Evolutionary conservation across 1,140 invertebrate species (phyloP).

Genomic region (silkworm (Bombyx mori)): DNA sequence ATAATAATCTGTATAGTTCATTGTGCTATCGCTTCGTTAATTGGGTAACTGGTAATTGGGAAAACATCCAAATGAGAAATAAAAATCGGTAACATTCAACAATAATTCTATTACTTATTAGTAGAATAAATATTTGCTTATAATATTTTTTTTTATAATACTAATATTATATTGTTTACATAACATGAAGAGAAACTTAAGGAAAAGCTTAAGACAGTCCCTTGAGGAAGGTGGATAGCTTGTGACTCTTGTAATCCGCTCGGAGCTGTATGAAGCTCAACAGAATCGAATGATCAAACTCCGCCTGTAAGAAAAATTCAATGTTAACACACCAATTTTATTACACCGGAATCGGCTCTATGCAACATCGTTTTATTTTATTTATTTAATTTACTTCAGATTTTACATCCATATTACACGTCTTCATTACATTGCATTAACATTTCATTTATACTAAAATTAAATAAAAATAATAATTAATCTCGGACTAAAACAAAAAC

Average conservation of each 20-base stretch:
- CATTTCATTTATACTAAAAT: too few relatives aligned
- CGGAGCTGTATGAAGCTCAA: conserved; percentile 94
- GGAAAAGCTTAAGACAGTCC: conserved; percentile 48
- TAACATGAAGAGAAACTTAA: not conserved
- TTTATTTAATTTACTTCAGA: too few relatives aligned
- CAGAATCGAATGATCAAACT: conserved; percentile 88
- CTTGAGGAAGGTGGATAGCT: conserved; percentile 79
- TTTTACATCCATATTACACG: too few relatives aligned
- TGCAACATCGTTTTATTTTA: not conserved
- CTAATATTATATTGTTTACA: conserved; percentile 3
- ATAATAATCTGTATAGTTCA: too few relatives aligned
- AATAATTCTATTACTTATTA: too few relatives aligned
- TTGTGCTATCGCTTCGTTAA: too few relatives aligned
- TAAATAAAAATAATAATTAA: too few relatives aligned
- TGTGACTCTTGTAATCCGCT: conserved; percentile 91
- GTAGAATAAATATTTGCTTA: not conserved
- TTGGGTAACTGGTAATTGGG: too few relatives aligned
- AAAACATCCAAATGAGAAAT: too few relatives aligned
- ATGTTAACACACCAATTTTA: not conserved
- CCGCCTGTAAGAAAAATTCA: conserved; percentile 76
- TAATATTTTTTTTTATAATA: conserved; percentile 1
- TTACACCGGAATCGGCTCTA: not conserved
- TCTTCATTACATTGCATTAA: too few relatives aligned
- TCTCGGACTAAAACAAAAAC: too few relatives aligned
- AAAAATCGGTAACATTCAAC: too few relatives aligned